These are phyloP conservation scores for Girardinichthys multiradiatus DNA, from an alignment of 2,113 vertebrate genomes.

Conservation along the genomic window DNA sequence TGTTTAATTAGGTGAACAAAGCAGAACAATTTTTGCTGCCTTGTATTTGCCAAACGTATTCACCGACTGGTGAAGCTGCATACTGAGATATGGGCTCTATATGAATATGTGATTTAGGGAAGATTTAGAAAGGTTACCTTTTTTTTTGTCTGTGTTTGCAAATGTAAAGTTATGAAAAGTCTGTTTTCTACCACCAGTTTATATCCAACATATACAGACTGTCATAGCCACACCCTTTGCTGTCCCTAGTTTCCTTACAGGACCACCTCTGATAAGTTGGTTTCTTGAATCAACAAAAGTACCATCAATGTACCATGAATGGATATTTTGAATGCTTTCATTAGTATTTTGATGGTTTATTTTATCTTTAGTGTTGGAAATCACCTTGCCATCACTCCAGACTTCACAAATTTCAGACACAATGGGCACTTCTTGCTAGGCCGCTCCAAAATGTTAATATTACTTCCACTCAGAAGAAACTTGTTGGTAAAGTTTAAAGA, in stretches of 20 bases:
- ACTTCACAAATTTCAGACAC: too few species aligned
- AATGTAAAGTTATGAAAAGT: slow-evolving; percentile 38
- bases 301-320: too few species aligned
- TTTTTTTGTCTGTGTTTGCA: slow-evolving; percentile 29
- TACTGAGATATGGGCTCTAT: neutral
- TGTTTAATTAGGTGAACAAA: slow-evolving; percentile 66
- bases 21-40: slow-evolving; percentile 30
- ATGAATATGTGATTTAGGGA: neutral
- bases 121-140: neutral
- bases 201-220: slow-evolving; percentile 14
- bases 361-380: too few species aligned
- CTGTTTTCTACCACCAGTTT: slow-evolving; percentile 16
- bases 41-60: slow-evolving; percentile 28
- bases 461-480: too few species aligned
- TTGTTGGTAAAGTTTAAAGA: too few species aligned
- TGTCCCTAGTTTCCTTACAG: slow-evolving; percentile 33
- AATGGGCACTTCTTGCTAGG: too few species aligned
- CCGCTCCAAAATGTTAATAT: too few species aligned
- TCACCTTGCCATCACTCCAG: too few species aligned
- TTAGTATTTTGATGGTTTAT: too few species aligned
- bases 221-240: slow-evolving; percentile 8
- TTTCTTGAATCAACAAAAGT: slow-evolving; percentile 60
- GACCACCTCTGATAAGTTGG: slow-evolving; percentile 55
- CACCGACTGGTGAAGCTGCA: slow-evolving; percentile 19
- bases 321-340: too few species aligned